A percentile compares a stretch with the other conserved stretches of the same genome.
These are phyloP conservation scores for Zoanthus sociatus DNA, from an alignment of 92 coral and sea anemone genomes.

Conservation along the genomic window DNA sequence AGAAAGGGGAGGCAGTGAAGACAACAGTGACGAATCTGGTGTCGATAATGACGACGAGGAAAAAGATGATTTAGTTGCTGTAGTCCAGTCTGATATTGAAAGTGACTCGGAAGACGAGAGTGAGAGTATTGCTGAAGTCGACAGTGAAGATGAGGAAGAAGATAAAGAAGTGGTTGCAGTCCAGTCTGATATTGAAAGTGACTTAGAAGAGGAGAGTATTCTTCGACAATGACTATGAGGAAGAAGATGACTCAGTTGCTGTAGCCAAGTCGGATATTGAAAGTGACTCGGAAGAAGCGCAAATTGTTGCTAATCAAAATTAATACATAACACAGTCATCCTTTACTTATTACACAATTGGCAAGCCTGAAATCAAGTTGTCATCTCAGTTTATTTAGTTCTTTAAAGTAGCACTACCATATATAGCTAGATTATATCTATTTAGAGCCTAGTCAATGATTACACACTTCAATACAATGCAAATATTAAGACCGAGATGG, in stretches of 20 bases:
- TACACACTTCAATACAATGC: too few species aligned
- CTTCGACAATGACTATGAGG: not conserved
- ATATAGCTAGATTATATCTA: too few species aligned
- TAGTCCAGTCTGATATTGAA: constrained; percentile 8
- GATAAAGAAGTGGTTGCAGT: not conserved
- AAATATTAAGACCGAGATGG: too few species aligned
- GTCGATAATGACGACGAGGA: not conserved
- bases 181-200: constrained; percentile 7
- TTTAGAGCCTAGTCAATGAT: too few species aligned
- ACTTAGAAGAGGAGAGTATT: not conserved
- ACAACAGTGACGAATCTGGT: not conserved
- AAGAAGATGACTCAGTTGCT: not conserved
- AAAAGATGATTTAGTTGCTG: not conserved
- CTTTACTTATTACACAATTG: too few species aligned
- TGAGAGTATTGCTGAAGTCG: not conserved
- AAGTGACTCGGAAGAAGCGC: not conserved
- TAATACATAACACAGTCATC: too few species aligned
- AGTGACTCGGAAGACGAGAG: not conserved
- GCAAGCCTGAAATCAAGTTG: too few species aligned
- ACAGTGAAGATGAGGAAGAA: not conserved
- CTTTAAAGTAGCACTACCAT: too few species aligned
- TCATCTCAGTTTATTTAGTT: too few species aligned
- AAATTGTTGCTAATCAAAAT: too few species aligned
- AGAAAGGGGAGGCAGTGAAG: constrained; percentile 13
- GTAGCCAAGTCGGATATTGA: not conserved